These are phyloP conservation scores for Aldrovandia affinis DNA, from an alignment of 2,797 vertebrate species.

Conservation along the genomic window DNA sequence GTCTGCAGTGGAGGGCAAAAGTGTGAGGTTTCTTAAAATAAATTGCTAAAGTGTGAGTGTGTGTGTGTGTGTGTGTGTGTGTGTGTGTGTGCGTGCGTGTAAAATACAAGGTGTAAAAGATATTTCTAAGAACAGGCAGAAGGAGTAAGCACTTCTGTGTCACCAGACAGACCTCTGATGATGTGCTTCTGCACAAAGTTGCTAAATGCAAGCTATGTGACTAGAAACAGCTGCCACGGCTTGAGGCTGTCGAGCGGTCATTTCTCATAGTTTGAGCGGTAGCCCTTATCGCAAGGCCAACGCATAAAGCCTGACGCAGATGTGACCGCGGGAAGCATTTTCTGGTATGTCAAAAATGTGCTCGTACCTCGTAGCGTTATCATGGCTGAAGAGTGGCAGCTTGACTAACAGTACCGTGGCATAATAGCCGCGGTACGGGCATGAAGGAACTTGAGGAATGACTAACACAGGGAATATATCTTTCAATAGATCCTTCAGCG, in stretches of 20 bases:
- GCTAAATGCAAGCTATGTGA: neutral
- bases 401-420: neutral
- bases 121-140: neutral
- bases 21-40: neutral
- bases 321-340: neutral
- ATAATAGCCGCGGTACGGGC: neutral
- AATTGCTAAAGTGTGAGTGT: neutral
- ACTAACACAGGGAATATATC: neutral
- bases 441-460: neutral
- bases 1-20: conserved; percentile 5
- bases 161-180: neutral
- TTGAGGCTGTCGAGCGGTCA: neutral
- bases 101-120: neutral
- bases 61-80: neutral
- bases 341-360: neutral
- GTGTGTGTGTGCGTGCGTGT: neutral
- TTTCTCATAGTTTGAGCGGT: neutral
- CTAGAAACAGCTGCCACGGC: neutral
- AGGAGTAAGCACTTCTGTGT: neutral
- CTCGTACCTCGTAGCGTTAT: neutral
- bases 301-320: neutral
- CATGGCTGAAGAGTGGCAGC: neutral
- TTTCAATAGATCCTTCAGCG: neutral
- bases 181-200: neutral
- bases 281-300: neutral